Base-by-base conservation (phyloP, 2,113 vertebrate genomes). In the Alethe diademata region DNA sequence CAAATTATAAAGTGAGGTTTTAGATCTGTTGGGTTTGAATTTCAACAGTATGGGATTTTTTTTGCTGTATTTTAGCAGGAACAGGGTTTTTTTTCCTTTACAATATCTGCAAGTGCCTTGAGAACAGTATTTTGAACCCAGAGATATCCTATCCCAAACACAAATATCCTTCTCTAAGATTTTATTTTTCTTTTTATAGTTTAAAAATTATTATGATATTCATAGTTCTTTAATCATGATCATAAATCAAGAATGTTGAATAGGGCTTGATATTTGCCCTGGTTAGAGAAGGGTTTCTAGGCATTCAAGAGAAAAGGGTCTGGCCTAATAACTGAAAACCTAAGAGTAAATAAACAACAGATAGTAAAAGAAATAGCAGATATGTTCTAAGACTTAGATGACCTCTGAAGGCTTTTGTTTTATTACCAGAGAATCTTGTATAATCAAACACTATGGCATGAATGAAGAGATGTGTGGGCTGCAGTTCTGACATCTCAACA, bases 41-140 rank as follows among this genome's bases (percentile, higher is more conserved):
- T 72, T 29, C 20, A 35, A 38, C 2, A 65, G 4, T 25, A 33
- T 19, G 28, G 2, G 28, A 36, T 26, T 81, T 92, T 61, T 61
- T 2, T 8, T 70, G 8, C 7, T 60, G 14, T 14, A 25, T 81
- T 88, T 78, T 72, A 33, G 13, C 17, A 56, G 11, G 8, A 3
- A 18, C 3, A 12, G 13, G 14, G 0, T 0, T 24, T 48, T 45
- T 43, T 12, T 64, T 17, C 9, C 6, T 62, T 76, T 80, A 3
- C 3, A n/a, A 24, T 26, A 2, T 51, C 14, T 33, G 16, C 4
- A 81, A 22, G 4, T 69, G 31, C 13, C 47, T 61, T 15, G 23
- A 33, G 24, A 66, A 28, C 3, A 43, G 8, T 43, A 9, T 69
- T 43, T 50, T 65, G 23, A 81, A 73, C 2, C 8, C 9, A 45